phyloP scores from a whole-genome alignment of 2,113 vertebrate species.

The Calyptomena viridis region DNA sequence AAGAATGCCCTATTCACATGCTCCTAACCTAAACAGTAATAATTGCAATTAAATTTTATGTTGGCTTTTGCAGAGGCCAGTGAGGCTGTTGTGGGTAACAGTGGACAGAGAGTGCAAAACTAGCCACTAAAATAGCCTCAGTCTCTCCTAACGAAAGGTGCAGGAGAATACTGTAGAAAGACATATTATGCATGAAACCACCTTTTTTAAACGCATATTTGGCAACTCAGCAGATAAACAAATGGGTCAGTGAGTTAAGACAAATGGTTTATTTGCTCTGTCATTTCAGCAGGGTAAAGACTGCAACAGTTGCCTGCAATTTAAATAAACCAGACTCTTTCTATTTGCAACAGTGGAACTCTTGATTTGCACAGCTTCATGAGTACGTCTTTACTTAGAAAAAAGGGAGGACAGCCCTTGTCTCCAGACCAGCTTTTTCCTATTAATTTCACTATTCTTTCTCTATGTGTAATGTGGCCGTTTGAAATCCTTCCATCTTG shows the following conservation, averaged over 20 bases:
- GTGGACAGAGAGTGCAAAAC: neutral
- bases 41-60: conserved; percentile 6
- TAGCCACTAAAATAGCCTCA: neutral
- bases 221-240: conserved; percentile 25
- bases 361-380: neutral
- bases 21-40: neutral
- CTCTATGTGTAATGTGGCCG: neutral
- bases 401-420: neutral
- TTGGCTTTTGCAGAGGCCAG: conserved; percentile 18
- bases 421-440: conserved; percentile 23
- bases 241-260: conserved; percentile 10
- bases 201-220: neutral
- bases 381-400: neutral
- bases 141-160: neutral
- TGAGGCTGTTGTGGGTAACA: neutral
- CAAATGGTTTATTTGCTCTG: conserved; percentile 28
- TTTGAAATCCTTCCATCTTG: conserved; percentile 59
- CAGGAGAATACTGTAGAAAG: neutral
- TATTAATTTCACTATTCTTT: conserved; percentile 43
- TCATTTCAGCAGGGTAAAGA: conserved; percentile 21
- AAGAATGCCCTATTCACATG: neutral
- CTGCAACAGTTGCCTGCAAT: neutral
- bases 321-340: conserved; percentile 1
- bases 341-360: neutral
- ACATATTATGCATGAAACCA: neutral